phyloP scores from a whole-genome alignment of 2,888 invertebrate genomes.

The Nezara viridula region DNA sequence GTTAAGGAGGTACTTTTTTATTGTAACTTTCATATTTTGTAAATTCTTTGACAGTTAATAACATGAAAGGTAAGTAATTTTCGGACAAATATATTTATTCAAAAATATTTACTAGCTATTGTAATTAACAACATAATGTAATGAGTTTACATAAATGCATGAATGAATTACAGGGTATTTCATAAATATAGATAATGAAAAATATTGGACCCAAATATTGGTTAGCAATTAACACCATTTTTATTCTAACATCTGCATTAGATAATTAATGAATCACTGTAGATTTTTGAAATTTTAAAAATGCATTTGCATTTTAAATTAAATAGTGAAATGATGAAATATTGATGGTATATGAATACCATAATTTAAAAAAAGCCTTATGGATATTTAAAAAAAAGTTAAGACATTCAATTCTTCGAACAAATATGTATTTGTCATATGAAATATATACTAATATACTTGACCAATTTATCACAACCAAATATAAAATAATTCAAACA shows the following conservation, averaged over 20 bases:
- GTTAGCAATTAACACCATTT: background rate
- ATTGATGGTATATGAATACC: background rate
- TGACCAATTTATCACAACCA: too few species aligned
- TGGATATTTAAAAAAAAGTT: background rate
- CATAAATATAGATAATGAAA: constrained; percentile 27
- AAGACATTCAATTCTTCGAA: background rate
- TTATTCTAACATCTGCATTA: background rate
- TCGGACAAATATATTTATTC: background rate
- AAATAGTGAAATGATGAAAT: background rate
- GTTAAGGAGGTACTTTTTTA: background rate
- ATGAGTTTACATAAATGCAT: background rate
- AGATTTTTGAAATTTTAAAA: background rate
- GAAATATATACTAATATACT: too few species aligned
- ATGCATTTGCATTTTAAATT: background rate
- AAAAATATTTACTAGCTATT: constrained; percentile 8
- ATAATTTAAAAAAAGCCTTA: background rate
- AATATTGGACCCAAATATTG: constrained; percentile 42
- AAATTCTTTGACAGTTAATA: background rate
- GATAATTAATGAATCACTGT: background rate
- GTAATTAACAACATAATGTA: background rate
- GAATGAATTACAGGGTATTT: background rate
- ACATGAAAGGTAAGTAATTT: background rate
- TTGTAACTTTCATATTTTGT: background rate
- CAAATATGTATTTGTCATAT: too few species aligned
- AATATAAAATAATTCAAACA: too few species aligned